Conservation (phyloP, 2,888 invertebrate genomes). For the Euclidia mi region DNA sequence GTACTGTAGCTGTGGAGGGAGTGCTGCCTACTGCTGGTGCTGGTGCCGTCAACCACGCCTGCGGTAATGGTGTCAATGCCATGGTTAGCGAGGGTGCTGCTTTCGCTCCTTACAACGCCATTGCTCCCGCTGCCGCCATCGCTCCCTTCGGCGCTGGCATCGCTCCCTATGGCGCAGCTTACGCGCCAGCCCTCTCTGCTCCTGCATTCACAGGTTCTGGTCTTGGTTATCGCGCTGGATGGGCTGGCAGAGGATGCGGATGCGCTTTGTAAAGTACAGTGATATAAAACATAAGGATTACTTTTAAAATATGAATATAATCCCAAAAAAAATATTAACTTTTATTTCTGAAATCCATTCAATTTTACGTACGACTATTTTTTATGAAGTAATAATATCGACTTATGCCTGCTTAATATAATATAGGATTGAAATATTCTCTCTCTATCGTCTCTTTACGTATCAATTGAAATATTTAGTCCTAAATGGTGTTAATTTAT, state of each 20-base stretch:
- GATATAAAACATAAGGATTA: no score
- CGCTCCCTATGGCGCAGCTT: background rate
- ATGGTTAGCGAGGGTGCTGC: constrained; percentile 44
- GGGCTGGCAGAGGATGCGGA: background rate
- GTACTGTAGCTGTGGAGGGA: constrained; percentile 64
- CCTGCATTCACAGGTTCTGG: background rate
- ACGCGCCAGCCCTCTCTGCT: constrained; percentile 1
- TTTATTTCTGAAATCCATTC: background rate
- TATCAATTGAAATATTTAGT: no score
- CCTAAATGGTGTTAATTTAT: no score
- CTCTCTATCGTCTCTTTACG: no score
- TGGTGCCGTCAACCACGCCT: constrained; percentile 63
- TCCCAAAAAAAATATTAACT: background rate
- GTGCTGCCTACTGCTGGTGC: constrained; percentile 61
- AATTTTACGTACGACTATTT: no score
- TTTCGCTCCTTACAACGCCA: constrained; percentile 12
- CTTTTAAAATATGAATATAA: no score
- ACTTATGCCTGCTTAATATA: no score
- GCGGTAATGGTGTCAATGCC: constrained; percentile 57
- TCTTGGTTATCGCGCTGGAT: background rate
- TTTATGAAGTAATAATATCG: no score
- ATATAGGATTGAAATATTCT: no score
- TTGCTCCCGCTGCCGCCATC: constrained; percentile 20
- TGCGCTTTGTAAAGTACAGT: background rate
- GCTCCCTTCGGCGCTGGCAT: background rate